Evolutionary conservation across 1,140 invertebrate species (phyloP), one percentile per base, ranked within the genome.

Genomic region (Ladona fulva): DNA sequence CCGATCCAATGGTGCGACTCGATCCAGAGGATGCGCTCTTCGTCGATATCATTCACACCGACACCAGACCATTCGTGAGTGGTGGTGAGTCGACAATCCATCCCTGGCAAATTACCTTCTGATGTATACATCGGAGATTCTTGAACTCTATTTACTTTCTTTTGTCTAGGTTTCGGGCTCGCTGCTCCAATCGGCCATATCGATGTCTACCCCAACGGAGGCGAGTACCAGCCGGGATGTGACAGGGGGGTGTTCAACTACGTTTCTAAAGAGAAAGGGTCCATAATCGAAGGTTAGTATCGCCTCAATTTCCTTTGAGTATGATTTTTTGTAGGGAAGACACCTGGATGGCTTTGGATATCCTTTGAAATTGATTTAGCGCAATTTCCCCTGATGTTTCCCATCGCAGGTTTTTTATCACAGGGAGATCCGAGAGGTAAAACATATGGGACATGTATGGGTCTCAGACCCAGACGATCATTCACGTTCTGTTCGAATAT

Each of bases 181-280:
- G 90, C 87, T 59, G 91, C 95, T 82, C 88, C 92, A 0, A 90
- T 93, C 44, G 95, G 93, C 0, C 94, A 96, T 82, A 90, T 96
- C 0, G 95, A 97, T 84, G 97, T 95, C 85, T 97, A 92, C 84
- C 95, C 95, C 0, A 97, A 97, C 81, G 94, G 94, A 0, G 95
- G 95, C 0, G 88, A 89, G 8, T 89, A 91, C 79, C 95, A 96
- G 84, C 95, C 95, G 0, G 95, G 95, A 0, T 97, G 95, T 82
- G 90, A 90, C 80, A 89, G 91, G 79, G 90, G 90, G 24, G 88
- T 93, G 22, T 85, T 90, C 75, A 88, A 93, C 76, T 91, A 90
- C 7, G 90, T 94, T 74, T 89, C 88, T 52, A 85, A 89, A 73
- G 88, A 91, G 82, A 87, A 90, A 24, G 91, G 89, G 76, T 90